Evolutionary conservation across 2,797 vertebrate genomes (phyloP), one percentile per base, ranked within the genome.

Genomic region (Siniperca obscura): DNA sequence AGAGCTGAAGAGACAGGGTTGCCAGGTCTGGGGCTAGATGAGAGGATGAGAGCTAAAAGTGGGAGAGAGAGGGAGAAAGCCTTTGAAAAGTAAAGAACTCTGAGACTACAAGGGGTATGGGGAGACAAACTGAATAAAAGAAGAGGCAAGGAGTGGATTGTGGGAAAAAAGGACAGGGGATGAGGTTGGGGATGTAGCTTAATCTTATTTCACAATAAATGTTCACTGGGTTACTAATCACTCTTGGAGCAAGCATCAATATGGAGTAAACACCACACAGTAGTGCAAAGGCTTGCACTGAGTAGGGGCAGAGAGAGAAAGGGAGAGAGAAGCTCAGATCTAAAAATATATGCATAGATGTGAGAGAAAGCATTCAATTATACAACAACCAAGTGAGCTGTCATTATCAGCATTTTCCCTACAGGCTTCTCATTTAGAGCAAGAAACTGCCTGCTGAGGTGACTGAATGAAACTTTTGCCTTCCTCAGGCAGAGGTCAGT

Each of bases 141-240:
- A 22, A 13, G n/a, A 76, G 34, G 89, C 92, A 94, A 90, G 66
- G 40, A 72, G 81, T 57, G 76, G 84, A 78, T 27, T 27, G 22
- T 19, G 3, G 38, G 19, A 30, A 42, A 64, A 69, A 42, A 48
- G 70, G 46, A 22, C 4, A 40, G 22, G 22, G 52, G 9, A n/a
- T 59, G 53, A 57, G 48, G 40, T 84, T 62, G 80, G 88, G 68
- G 75, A 78, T 0, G 11, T 65, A 89, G 89, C 86, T 80, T 65
- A 75, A 76, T 80, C 75, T 56, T 27, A 62, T 92, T 94, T 94
- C 94, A 95, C 84, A 92, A 90, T 96, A 96, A 96, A 87, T 96
- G 94, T 92, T 72, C 17, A 25, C 62, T 60, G 50, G 13, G 22
- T 55, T 21, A 40, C 44, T 68, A 36, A 68, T 76, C n/a, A 59